Percentiles rank a stretch among this genome's conserved stretches.
These are phyloP conservation scores for Brachionichthys hirsutus DNA, from an alignment of 2,113 vertebrate genomes.

Conservation along the genomic window DNA sequence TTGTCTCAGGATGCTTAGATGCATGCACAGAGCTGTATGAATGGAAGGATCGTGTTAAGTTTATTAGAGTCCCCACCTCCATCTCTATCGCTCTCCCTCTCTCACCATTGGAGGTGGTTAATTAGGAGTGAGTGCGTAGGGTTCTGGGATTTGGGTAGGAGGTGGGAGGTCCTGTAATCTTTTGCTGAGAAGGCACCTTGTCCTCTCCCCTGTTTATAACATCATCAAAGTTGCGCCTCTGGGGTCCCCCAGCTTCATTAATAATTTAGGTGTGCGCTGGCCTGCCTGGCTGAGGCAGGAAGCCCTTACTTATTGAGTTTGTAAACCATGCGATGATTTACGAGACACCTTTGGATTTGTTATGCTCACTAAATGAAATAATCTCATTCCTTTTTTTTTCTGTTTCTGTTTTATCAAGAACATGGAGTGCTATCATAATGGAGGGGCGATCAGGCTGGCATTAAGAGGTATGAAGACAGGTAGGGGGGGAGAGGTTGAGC, in stretches of 20 bases:
- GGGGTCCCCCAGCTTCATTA: constrained; percentile 88
- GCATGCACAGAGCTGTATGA: constrained; percentile 6
- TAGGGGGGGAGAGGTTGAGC: not conserved
- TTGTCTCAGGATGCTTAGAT: too few relatives aligned
- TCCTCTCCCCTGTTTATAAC: constrained; percentile 87
- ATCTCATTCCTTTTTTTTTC: constrained; percentile 57
- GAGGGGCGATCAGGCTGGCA: too few relatives aligned
- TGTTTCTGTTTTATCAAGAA: constrained; percentile 81
- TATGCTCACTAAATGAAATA: constrained; percentile 93
- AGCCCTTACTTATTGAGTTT: constrained; percentile 95
- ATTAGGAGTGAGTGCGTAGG: constrained; percentile 78
- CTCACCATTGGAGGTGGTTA: constrained; percentile 86
- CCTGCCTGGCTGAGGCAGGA: constrained; percentile 93
- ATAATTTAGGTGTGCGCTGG: constrained; percentile 96
- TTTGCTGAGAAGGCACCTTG: constrained; percentile 98
- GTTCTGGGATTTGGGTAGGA: constrained; percentile 50
- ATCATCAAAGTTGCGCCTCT: constrained; percentile 98
- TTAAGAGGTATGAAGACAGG: constrained; percentile 11
- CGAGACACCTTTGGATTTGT: constrained; percentile 93
- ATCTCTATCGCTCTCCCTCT: constrained; percentile 75
- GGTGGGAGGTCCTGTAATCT: constrained; percentile 88
- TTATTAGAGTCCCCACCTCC: constrained; percentile 80
- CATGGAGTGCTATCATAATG: constrained; percentile 56
- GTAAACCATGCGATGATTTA: constrained; percentile 98
- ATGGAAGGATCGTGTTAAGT: constrained; percentile 47